Base-by-base conservation (phyloP, 1,140 invertebrate species). In the Leptopilina clavipes region DNA sequence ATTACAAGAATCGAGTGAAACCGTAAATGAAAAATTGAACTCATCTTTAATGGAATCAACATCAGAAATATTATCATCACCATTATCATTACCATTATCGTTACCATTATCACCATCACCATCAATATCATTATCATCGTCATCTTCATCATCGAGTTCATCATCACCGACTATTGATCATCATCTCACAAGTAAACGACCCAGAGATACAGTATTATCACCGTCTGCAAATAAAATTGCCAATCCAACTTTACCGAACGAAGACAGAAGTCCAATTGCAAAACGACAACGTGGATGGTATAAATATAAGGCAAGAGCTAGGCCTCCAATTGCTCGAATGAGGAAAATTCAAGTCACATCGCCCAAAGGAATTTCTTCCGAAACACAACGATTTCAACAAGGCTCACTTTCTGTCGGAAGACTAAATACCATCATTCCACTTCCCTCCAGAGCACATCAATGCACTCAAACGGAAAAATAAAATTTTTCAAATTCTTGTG, bases 241-340 rank as follows among this genome's bases (percentile, higher is more conserved):
- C 7, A 31, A 6, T 37, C 25, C 19, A 3, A 31, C 22, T 65
- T 14, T n/a, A 31, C 43, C 71, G 2, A 48, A 19, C 25, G 70
- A 59, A 56, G 65, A 52, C 25, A 10, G 31, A 31, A 85, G 86
- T 74, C 87, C 87, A 5, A 65, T 70, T 40, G 65, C 82, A 9
- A 87, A 89, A 22, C 84, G 83, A 56, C 84, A 81, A 31, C 78
- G 85, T 0, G 83, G 83, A 9, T 87, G 87, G 86, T 82, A 85
- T 71, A 84, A 85, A 59, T 82, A 85, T 71, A 84, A 85, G 54
- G 84, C 87, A 17, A 85, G 82, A 43, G 82, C 54, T 22, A 81
- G 87, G 10, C 80, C 84, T 11, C 86, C 86, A 1, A 87, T 89
- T 18, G 82, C 83, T 0, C 56, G 85, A 59, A 84, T 86, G 84